phyloP scores from a whole-genome alignment of 2,113 vertebrate species.

The Phrynosoma blainvillii region DNA sequence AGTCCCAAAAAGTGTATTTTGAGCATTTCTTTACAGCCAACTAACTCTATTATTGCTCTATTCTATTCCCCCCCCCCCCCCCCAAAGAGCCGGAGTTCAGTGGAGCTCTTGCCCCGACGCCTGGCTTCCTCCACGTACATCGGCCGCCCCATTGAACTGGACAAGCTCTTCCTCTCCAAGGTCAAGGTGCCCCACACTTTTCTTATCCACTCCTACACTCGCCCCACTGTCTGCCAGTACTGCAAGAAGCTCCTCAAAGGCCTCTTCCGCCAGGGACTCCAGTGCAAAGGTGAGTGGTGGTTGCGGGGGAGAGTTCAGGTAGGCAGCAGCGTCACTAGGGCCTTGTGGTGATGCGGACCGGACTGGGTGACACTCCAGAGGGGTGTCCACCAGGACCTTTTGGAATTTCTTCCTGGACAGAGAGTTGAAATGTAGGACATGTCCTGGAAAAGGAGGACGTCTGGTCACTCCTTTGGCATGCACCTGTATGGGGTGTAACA shows the following conservation, averaged over 20 bases:
- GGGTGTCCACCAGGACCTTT: too few relatives aligned
- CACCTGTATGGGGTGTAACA: not conserved
- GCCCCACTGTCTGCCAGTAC: constrained; percentile 90
- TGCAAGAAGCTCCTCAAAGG: constrained; percentile 91
- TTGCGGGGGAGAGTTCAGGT: too few relatives aligned
- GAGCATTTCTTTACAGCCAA: too few relatives aligned
- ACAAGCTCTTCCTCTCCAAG: constrained; percentile 89
- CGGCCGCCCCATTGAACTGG: constrained; percentile 87
- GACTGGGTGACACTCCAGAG: too few relatives aligned
- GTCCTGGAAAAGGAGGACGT: too few relatives aligned
- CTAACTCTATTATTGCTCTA: too few relatives aligned
- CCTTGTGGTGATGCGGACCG: too few relatives aligned
- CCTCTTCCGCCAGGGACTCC: constrained; percentile 89
- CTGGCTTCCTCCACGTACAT: constrained; percentile 77
- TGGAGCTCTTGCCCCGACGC: constrained; percentile 76
- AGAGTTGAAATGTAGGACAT: too few relatives aligned
- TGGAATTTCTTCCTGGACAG: too few relatives aligned
- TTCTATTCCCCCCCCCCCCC: not conserved
- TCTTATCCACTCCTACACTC: constrained; percentile 88
- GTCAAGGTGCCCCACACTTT: constrained; percentile 93
- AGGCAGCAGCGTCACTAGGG: too few relatives aligned
- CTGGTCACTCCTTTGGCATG: not conserved
- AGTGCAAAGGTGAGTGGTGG: constrained; percentile 85
- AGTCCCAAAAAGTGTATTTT: too few relatives aligned
- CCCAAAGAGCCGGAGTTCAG: constrained; percentile 79